Base-by-base conservation (phyloP, 2,113 vertebrate genomes). In the Macquaria australasica region DNA sequence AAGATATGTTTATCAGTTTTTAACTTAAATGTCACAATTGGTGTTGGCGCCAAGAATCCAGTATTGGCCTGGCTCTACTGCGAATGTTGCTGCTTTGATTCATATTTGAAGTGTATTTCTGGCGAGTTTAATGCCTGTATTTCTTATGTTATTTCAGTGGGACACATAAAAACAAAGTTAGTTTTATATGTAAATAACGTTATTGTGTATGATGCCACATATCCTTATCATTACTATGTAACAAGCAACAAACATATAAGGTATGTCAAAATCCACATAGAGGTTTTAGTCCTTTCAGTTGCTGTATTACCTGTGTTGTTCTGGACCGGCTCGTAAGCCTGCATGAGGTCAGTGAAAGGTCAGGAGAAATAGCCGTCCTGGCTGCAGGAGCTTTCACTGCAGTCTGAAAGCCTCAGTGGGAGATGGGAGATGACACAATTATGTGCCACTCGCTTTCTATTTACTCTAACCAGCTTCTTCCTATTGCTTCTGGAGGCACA, bases 361-460 rank as follows among this genome's bases (percentile, higher is more conserved):
- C 10, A 73, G 75, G 37, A 67, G 77, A 75, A 62, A 56, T 4
- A 6, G 80, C 45, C 20, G 5, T 43, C 48, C 11, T 10, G 71
- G 43, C 88, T 71, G 63, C 70, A 70, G 72, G 45, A 80, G 80
- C 73, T 89, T 93, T 89, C 73, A 83, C 53, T 73, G 76, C 59
- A 18, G 59, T 34, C 39, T 92, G 83, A 93, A 92, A 90, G 84
- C 72, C 89, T 88, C 92, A 83, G 92, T 45, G 41, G 87, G 91
- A 84, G 80, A 79, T 8, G 25, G 53, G 69, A 73, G 77, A 77
- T 84, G 85, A 89, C 84, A 90, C 90, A 89, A 90, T 88, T 73
- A 84, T 53, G 77, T 80, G 23, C 37, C 79, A 75, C 56, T 88
- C 53, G 48, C 84, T 90, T 79, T 91, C 73, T 81, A 43, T 84